A percentile compares a stretch with the other conserved stretches of the same genome.
phyloP scores from a whole-genome alignment of 2,113 vertebrate species.

The Athene cunicularia region DNA sequence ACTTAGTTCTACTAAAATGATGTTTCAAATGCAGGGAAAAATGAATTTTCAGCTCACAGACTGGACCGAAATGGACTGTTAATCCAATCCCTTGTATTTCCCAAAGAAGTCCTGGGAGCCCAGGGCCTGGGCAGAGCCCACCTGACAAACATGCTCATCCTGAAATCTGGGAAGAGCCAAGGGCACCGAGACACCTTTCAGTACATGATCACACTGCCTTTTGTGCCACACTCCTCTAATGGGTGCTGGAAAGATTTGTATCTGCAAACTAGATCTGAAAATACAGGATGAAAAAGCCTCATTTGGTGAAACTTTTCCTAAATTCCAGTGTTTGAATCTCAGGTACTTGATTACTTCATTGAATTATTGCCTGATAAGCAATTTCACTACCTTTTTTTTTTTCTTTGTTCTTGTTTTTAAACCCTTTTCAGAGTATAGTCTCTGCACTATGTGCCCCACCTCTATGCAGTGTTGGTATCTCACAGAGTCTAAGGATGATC shows the following conservation, averaged over 20 bases:
- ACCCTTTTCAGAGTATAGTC: neutral
- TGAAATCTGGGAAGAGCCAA: neutral
- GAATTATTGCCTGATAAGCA: neutral
- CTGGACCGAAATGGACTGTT: neutral
- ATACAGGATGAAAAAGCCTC: neutral
- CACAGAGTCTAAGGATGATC: neutral
- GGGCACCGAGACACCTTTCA: accelerated
- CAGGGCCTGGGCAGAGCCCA: neutral
- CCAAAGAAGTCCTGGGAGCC: neutral
- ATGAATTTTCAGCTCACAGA: neutral
- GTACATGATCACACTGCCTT: accelerated
- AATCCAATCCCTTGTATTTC: neutral
- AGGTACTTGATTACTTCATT: neutral
- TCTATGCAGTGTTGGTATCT: neutral
- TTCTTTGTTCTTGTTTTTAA: neutral
- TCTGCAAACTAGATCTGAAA: neutral
- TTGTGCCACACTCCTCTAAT: neutral
- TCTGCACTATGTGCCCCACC: neutral
- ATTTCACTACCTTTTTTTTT: neutral
- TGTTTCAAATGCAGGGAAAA: neutral
- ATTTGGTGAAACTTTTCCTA: neutral
- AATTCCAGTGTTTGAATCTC: neutral
- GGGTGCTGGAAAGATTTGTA: neutral
- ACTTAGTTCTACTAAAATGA: neutral
- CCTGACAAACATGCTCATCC: neutral